Percentiles rank a stretch among this genome's conserved stretches.
Evolutionary conservation across 2,797 vertebrate genomes (phyloP).

Genomic region (Rhynchonycteris naso): DNA sequence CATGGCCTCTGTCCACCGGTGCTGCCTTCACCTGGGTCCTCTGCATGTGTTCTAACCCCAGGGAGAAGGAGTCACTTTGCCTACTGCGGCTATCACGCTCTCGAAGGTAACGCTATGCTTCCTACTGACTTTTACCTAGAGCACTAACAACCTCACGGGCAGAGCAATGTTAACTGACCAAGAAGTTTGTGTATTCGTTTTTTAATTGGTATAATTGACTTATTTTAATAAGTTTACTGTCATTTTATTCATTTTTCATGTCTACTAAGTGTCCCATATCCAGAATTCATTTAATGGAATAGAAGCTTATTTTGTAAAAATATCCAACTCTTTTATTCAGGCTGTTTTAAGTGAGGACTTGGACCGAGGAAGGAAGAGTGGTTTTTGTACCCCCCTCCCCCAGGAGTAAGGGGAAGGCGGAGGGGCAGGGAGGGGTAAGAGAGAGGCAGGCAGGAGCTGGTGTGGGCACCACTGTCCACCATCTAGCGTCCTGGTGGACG

Average conservation of each 20-base stretch:
- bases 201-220: neutral
- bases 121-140: slow-evolving; percentile 68
- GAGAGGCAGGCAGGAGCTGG: neutral
- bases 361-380: neutral
- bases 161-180: neutral
- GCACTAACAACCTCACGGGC: neutral
- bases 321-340: neutral
- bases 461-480: too few species aligned
- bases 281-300: neutral
- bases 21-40: slow-evolving; percentile 92
- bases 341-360: neutral
- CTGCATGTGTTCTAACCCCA: slow-evolving; percentile 93
- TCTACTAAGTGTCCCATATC: neutral
- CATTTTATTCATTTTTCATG: rapidly evolving
- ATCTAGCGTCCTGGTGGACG: neutral
- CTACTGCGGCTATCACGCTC: slow-evolving; percentile 96
- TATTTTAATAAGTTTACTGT: neutral
- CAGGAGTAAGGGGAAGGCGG: too few species aligned
- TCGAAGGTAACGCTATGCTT: slow-evolving; percentile 92
- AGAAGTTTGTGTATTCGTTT: neutral
- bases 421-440: too few species aligned
- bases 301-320: neutral
- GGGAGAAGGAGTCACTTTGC: slow-evolving; percentile 99
- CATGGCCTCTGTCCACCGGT: slow-evolving; percentile 89
- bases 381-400: neutral